These are phyloP conservation scores for Polydrusus cervinus DNA, from an alignment of 2,888 invertebrate species.

Conservation along the genomic window DNA sequence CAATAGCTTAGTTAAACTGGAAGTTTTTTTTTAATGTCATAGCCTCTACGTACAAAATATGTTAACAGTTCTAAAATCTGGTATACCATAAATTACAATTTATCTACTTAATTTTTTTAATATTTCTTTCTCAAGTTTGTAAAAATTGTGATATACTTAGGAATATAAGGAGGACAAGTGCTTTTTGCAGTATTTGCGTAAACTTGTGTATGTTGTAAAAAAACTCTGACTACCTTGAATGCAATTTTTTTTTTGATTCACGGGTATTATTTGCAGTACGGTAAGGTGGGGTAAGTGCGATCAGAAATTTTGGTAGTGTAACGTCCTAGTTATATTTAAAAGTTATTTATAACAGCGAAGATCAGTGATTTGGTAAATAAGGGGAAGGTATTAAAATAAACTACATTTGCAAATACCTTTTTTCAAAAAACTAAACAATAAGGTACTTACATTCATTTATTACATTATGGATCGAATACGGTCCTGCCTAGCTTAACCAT, in stretches of 20 bases:
- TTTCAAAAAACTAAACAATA: too few species aligned
- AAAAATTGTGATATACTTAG: slow-evolving; percentile 54
- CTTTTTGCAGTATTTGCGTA: slow-evolving; percentile 11
- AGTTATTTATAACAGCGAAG: too few species aligned
- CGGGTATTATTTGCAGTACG: too few species aligned
- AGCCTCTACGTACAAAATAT: slow-evolving; percentile 34
- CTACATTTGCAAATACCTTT: too few species aligned
- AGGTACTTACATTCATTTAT: too few species aligned
- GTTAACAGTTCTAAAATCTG: slow-evolving; percentile 24
- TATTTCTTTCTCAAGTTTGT: slow-evolving; percentile 41
- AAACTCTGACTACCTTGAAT: neutral
- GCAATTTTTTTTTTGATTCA: slow-evolving; percentile 19
- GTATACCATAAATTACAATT: slow-evolving; percentile 30
- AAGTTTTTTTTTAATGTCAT: neutral
- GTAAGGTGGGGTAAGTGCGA: too few species aligned
- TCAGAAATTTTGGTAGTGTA: too few species aligned
- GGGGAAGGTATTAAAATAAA: too few species aligned
- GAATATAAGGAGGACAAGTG: slow-evolving; percentile 18
- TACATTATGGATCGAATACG: too few species aligned
- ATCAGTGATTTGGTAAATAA: too few species aligned
- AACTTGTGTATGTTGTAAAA: neutral
- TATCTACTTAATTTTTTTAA: slow-evolving; percentile 50
- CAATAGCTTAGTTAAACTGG: neutral
- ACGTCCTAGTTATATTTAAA: too few species aligned
- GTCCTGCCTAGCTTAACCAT: too few species aligned